phyloP scores from a whole-genome alignment of 2,888 invertebrate genomes.

The Drosophila cracens region DNA sequence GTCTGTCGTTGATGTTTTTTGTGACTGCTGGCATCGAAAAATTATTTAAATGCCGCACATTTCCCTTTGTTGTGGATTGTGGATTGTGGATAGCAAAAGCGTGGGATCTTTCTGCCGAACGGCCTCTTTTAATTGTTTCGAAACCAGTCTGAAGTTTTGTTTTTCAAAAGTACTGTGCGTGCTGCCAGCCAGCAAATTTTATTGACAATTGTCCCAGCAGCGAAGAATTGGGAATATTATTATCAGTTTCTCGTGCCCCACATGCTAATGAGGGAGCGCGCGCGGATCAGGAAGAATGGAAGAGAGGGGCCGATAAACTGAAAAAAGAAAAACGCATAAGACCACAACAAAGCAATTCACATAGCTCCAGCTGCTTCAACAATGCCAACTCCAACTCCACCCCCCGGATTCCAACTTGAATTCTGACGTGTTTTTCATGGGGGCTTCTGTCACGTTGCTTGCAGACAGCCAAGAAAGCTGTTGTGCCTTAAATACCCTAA shows the following conservation, averaged over 20 bases:
- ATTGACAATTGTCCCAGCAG: slow-evolving; percentile 71
- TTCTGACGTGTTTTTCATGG: slow-evolving; percentile 19
- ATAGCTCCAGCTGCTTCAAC: slow-evolving; percentile 45
- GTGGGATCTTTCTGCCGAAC: slow-evolving; percentile 61
- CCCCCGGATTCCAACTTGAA: slow-evolving; percentile 5
- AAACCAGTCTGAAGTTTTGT: slow-evolving; percentile 53
- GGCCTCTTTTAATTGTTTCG: slow-evolving; percentile 59
- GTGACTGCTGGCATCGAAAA: slow-evolving; percentile 64
- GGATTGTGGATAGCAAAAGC: slow-evolving; percentile 47
- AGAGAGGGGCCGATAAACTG: slow-evolving; percentile 41
- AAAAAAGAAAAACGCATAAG: slow-evolving; percentile 64
- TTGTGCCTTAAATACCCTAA: slow-evolving; percentile 13
- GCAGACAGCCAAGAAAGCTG: slow-evolving; percentile 24
- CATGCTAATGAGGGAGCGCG: slow-evolving; percentile 70
- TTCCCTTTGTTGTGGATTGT: slow-evolving; percentile 46
- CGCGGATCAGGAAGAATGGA: background rate
- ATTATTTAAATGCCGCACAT: slow-evolving; percentile 72
- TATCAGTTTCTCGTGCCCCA: slow-evolving; percentile 68
- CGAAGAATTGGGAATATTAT: slow-evolving; percentile 46
- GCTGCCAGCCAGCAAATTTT: slow-evolving; percentile 63
- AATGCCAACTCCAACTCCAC: slow-evolving; percentile 11
- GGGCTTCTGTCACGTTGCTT: slow-evolving; percentile 68
- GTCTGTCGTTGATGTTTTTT: slow-evolving; percentile 22
- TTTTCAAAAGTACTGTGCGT: slow-evolving; percentile 62
- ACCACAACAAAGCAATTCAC: slow-evolving; percentile 60